Conservation (phyloP, 2,113 vertebrate genomes). For the Cinclus cinclus region DNA sequence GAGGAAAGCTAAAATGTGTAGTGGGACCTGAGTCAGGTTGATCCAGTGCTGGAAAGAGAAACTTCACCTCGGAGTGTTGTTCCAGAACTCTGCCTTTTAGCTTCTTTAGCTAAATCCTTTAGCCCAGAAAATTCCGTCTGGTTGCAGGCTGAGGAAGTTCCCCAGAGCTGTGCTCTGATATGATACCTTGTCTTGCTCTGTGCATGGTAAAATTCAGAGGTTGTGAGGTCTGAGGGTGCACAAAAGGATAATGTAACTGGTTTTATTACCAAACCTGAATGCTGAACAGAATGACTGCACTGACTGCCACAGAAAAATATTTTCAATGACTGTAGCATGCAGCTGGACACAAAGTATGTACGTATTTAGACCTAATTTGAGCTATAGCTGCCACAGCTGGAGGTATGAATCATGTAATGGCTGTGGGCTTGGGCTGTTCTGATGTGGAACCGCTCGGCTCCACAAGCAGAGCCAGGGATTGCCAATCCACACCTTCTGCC, state of each 20-base stretch:
- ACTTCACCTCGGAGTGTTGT: not conserved
- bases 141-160: not conserved
- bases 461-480: not conserved
- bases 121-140: not conserved
- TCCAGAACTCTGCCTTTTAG: not conserved
- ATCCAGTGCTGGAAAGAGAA: not conserved
- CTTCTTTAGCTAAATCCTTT: not conserved
- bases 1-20: not conserved
- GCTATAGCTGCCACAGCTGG: not conserved
- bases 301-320: not conserved
- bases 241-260: not conserved
- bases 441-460: not conserved
- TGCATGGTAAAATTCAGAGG: not conserved
- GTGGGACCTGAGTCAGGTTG: not conserved
- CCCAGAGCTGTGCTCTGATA: not conserved
- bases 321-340: not conserved
- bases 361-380: not conserved
- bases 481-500: not conserved
- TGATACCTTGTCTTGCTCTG: not conserved
- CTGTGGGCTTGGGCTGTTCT: not conserved
- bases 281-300: not conserved
- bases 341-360: not conserved
- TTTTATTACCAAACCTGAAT: not conserved
- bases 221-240: not conserved
- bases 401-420: not conserved